A percentile compares a stretch with the other conserved stretches of the same genome.
These are phyloP conservation scores for Ophioderma brevispina DNA, from an alignment of 35 echinoderm and acorn worm species.

Conservation along the genomic window DNA sequence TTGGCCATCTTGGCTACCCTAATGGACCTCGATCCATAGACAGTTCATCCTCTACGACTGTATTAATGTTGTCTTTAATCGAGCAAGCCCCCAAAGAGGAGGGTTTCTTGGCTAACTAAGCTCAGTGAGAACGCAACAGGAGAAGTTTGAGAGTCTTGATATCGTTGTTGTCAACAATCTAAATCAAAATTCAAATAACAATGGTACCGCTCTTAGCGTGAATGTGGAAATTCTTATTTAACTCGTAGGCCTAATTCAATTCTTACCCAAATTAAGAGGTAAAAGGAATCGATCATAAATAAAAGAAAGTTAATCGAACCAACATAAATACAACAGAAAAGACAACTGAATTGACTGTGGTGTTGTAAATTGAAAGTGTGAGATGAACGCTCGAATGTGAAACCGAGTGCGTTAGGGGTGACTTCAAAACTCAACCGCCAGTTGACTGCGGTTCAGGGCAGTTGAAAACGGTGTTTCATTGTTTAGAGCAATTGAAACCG, in stretches of 20 bases:
- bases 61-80: slow-evolving; percentile 75
- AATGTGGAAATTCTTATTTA: background rate
- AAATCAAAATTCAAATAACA: background rate
- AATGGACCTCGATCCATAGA: slow-evolving; percentile 26
- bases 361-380: no score
- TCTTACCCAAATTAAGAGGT: background rate
- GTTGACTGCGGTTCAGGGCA: no score
- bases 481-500: no score
- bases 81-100: slow-evolving; percentile 74
- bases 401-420: no score
- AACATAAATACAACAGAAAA: no score
- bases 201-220: background rate
- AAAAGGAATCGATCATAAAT: no score
- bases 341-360: background rate
- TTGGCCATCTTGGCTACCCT: slow-evolving; percentile 81
- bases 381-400: no score
- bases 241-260: background rate
- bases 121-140: slow-evolving; percentile 68
- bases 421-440: no score
- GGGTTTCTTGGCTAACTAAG: slow-evolving; percentile 74
- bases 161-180: slow-evolving; percentile 52
- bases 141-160: slow-evolving; percentile 65
- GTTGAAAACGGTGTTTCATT: no score
- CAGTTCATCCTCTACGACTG: slow-evolving; percentile 44
- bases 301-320: no score